Evolutionary conservation across 2,888 invertebrate species (phyloP).

Genomic region (Timandra comae): DNA sequence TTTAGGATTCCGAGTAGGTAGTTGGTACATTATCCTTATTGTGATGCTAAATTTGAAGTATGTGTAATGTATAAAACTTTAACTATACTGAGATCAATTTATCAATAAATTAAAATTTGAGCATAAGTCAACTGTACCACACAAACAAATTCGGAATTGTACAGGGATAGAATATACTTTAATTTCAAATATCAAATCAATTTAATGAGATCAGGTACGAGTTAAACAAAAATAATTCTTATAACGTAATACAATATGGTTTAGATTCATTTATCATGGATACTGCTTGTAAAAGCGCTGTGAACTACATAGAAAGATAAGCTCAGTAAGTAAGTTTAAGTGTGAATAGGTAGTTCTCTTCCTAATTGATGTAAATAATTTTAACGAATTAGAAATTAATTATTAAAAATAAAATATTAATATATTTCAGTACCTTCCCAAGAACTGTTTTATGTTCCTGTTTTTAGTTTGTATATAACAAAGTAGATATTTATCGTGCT

Average conservation of each 20-base stretch:
- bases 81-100: too few species aligned
- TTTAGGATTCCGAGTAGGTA: too few species aligned
- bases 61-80: too few species aligned
- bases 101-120: too few species aligned
- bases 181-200: constrained; percentile 16
- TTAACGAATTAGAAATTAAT: constrained; percentile 49
- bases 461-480: constrained; percentile 69
- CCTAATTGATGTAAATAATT: constrained; percentile 62
- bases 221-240: constrained; percentile 33
- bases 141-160: constrained; percentile 71
- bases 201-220: constrained; percentile 37
- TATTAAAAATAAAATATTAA: constrained; percentile 59
- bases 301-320: constrained; percentile 45
- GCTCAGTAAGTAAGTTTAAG: constrained; percentile 54
- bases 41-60: too few species aligned
- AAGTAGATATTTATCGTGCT: constrained; percentile 45
- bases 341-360: constrained; percentile 62
- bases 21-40: neutral
- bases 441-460: constrained; percentile 75
- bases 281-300: constrained; percentile 60
- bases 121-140: constrained; percentile 32
- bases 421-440: constrained; percentile 69
- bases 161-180: constrained; percentile 64
- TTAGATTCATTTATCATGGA: constrained; percentile 20
- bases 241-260: constrained; percentile 16